Conservation (phyloP, 2,797 vertebrate species). For the Esox masquinongy region DNA sequence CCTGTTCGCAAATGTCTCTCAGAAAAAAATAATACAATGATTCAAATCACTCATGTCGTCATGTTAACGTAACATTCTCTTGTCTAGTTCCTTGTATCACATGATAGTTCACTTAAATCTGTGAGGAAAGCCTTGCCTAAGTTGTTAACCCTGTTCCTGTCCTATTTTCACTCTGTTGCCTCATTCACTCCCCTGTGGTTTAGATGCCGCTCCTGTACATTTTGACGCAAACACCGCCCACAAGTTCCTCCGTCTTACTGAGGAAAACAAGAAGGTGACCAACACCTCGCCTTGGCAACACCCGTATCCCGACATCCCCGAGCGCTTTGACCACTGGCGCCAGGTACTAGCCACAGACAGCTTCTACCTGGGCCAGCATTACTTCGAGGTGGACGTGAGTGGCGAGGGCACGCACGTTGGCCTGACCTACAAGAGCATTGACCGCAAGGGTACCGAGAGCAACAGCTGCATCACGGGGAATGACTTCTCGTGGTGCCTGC, state of each 20-base stretch:
- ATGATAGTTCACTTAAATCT: background rate
- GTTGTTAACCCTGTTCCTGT: background rate
- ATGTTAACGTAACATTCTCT: background rate
- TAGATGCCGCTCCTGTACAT: slow-evolving; percentile 57
- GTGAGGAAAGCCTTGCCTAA: background rate
- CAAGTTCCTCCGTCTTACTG: slow-evolving; percentile 83
- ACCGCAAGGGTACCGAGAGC: slow-evolving; percentile 73
- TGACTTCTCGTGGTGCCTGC: slow-evolving; percentile 82
- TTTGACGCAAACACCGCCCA: slow-evolving; percentile 78
- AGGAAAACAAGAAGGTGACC: slow-evolving; percentile 79
- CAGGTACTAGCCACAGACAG: slow-evolving; percentile 80
- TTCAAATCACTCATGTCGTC: background rate
- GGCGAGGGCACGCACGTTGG: slow-evolving; percentile 79
- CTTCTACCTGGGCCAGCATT: slow-evolving; percentile 80
- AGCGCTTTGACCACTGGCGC: slow-evolving; percentile 77
- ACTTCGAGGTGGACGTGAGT: slow-evolving; percentile 78
- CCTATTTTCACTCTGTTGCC: background rate
- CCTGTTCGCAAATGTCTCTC: too few relatives aligned
- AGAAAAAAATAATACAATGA: background rate
- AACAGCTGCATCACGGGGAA: slow-evolving; percentile 80
- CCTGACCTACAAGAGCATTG: slow-evolving; percentile 79
- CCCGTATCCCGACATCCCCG: slow-evolving; percentile 73
- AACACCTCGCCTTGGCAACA: slow-evolving; percentile 85
- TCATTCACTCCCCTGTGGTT: slow-evolving; percentile 3
- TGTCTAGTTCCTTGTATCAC: too few relatives aligned